Evolutionary conservation across 2,888 invertebrate genomes (phyloP), one percentile per base, ranked within the genome.

Genomic region (Pristionchus maxplancki): DNA sequence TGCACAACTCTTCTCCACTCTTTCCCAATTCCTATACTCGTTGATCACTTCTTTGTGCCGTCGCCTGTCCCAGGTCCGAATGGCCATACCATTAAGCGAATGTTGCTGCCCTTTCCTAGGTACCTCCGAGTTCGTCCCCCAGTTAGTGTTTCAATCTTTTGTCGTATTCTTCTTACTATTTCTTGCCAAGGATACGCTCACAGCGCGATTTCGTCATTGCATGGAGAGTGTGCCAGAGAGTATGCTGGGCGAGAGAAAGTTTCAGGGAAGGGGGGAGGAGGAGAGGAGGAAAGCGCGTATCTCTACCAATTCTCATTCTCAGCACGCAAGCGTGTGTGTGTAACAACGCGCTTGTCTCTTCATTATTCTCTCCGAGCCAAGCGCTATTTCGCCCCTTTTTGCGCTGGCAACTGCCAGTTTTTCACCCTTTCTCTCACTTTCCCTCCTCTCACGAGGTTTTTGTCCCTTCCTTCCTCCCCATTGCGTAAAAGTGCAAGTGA

Each of bases 321-420:
- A 71, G 37, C 71, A 40, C 71, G 71, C n/a, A 71, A 71, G 71
- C 71, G 71, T 71, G 71, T 67, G 71, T 71, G 71, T 71, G 71
- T 71, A 71, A 71, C 71, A 71, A 71, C 71, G 71, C 71, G 71
- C 71, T 17, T 24, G 71, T 37, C 34, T 67, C 64, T 17, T 58
- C 58, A 58, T n/a, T n/a, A 6, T 5, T 64, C 62, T 64, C 62
- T 8, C 62, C 62, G 24, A 64, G 15, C n/a, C 71, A 15, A 15
- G 71, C 37, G 37, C 34, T 58, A 58, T 58, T 34, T 78, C 78
- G 28, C 15, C 78, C 74, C 44, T 48, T 48, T 64, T 6, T 20
- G 28, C 78, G 1, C 71, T 37, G 17, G 44, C 44, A 20, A 24
- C 28, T 78, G 78, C 44, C 40, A 78, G 78, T 78, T 78, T 78